Base-by-base conservation (phyloP, 1,140 invertebrate genomes). In the Pteromalus puparum region DNA sequence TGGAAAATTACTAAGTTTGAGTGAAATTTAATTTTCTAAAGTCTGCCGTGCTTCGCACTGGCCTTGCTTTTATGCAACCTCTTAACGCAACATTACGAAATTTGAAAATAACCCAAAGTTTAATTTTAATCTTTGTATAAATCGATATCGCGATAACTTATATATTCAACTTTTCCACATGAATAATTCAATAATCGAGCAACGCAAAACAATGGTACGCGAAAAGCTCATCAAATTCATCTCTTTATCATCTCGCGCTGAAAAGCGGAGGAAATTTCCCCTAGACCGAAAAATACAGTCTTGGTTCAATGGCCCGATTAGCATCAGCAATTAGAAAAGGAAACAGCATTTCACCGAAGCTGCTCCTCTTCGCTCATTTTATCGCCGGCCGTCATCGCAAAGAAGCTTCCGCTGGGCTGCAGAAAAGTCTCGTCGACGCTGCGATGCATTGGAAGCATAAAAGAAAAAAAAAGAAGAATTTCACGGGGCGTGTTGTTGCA, bases 11-110 rank as follows among this genome's bases (percentile, higher is more conserved):
- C 15, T 12, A 0, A 1, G 9, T 46, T 74, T 73, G 61, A 81
- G 46, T 81, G 46, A 53, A 73, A 73, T 73, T 81, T 34, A 70
- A 81, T 81, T 73, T 74, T 74, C 1, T 5, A 7, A n/a, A 81
- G 72, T 24, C 24, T 80, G 26, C 15, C n/a, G 42, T 2, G n/a
- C 6, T 9, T 6, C 10, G 7, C 7, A 21, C 67, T 26, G 6
- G n/a, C n/a, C n/a, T 18, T 26, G 24, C 26, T 13, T 70, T 28
- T 70, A 21, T 61, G 18, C 18, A 21, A n/a, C 18, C 53, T 61
- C 21, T 61, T 61, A 61, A 61, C 21, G 53, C 9, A 42, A 61
- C 21, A 61, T 61, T 61, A 61, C 18, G 21, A 61, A n/a, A 61
- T 61, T 61, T 61, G 5, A 5, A 61, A 61, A 61, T 61, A 61